Conservation (phyloP, 64 coral and sea anemone species). For the Hydrozoanthus tunicans region DNA sequence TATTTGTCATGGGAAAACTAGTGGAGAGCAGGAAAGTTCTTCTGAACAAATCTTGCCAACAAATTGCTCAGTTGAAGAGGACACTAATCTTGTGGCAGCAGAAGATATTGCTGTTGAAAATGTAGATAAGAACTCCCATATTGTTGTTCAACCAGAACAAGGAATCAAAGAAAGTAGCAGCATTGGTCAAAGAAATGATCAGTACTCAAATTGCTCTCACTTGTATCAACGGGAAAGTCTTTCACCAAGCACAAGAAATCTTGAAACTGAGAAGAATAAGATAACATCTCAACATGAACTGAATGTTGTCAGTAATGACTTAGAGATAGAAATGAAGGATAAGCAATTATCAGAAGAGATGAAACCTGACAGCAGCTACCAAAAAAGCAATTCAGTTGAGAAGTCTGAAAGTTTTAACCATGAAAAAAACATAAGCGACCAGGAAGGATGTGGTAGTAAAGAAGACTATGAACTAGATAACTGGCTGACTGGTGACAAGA, state of each 20-base stretch:
- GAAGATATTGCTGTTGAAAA: neutral
- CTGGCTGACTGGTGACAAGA: neutral
- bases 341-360: neutral
- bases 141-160: neutral
- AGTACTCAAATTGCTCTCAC: neutral
- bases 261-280: neutral
- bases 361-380: neutral
- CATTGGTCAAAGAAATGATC: neutral
- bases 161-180: neutral
- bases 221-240: neutral
- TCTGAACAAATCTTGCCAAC: neutral
- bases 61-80: neutral
- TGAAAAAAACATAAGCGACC: neutral
- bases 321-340: neutral
- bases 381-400: neutral
- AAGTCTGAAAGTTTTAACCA: neutral
- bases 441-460: neutral
- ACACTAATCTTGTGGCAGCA: neutral
- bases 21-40: neutral
- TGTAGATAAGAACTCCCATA: neutral
- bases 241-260: neutral
- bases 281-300: neutral
- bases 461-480: neutral
- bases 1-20: conserved; percentile 33
- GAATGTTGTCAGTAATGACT: neutral